Conservation (phyloP, 2,888 invertebrate species). For the Barypeithes pellucidus region DNA sequence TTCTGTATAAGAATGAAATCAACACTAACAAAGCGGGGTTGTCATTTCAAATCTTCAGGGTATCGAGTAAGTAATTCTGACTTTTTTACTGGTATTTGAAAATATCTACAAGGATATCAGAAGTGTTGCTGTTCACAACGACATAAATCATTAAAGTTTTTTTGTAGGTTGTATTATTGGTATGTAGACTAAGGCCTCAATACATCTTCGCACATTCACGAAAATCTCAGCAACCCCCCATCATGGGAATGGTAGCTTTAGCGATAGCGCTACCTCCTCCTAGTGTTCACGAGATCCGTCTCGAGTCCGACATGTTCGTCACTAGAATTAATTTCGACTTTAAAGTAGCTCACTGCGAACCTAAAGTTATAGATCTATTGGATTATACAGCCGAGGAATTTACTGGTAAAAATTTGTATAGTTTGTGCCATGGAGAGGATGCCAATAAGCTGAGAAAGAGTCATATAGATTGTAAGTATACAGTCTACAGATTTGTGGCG, state of each 20-base stretch:
- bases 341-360: constrained; percentile 97
- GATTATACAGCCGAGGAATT: constrained; percentile 96
- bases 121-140: no score
- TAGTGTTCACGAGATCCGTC: constrained; percentile 95
- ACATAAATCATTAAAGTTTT: neutral
- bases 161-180: constrained; percentile 90
- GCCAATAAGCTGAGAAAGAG: constrained; percentile 94
- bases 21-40: constrained; percentile 96
- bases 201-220: constrained; percentile 93
- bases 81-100: no score
- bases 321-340: constrained; percentile 97
- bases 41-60: constrained; percentile 96
- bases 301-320: constrained; percentile 97
- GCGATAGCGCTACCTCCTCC: constrained; percentile 98
- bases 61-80: constrained; percentile 84
- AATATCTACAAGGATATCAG: no score
- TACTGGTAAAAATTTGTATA: constrained; percentile 94
- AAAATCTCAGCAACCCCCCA: constrained; percentile 85
- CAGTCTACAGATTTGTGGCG: neutral
- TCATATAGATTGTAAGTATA: constrained; percentile 92
- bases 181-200: constrained; percentile 93
- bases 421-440: constrained; percentile 96
- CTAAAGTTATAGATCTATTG: constrained; percentile 93
- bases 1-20: constrained; percentile 99
- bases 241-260: constrained; percentile 94